phyloP scores from a whole-genome alignment of 2,888 invertebrate species.

The Osmoderma eremita region DNA sequence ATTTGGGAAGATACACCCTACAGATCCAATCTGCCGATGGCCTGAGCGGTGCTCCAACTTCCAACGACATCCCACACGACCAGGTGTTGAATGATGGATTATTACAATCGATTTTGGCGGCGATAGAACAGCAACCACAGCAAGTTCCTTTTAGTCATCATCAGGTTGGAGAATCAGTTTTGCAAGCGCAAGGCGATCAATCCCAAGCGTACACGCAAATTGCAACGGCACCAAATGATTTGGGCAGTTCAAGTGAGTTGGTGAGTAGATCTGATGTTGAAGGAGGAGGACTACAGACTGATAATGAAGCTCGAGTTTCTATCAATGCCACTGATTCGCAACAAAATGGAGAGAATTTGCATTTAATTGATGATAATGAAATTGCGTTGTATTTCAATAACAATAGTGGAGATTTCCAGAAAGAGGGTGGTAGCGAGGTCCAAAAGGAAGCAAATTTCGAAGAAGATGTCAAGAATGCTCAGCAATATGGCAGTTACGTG shows the following conservation, averaged over 20 bases:
- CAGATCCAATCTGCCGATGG: constrained; percentile 80
- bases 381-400: constrained; percentile 69
- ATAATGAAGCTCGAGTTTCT: constrained; percentile 52
- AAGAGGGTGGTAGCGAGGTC: constrained; percentile 38
- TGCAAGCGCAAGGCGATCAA: constrained; percentile 53
- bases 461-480: constrained; percentile 51
- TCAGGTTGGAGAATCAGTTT: constrained; percentile 47
- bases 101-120: constrained; percentile 82
- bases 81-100: constrained; percentile 82
- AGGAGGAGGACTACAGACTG: too few relatives aligned
- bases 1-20: constrained; percentile 75
- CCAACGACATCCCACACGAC: constrained; percentile 72
- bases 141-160: constrained; percentile 47
- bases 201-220: constrained; percentile 44
- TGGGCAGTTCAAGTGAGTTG: constrained; percentile 6
- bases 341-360: constrained; percentile 49
- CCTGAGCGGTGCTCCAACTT: constrained; percentile 59
- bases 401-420: constrained; percentile 43
- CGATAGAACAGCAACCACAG: constrained; percentile 77
- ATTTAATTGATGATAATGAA: constrained; percentile 68
- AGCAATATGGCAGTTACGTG: constrained; percentile 56
- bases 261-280: constrained; percentile 58
- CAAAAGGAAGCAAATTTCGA: constrained; percentile 41
- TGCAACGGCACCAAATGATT: constrained; percentile 21
- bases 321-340: constrained; percentile 31